phyloP scores from a whole-genome alignment of 1,140 invertebrate species.

The Sycobia sp. region DNA sequence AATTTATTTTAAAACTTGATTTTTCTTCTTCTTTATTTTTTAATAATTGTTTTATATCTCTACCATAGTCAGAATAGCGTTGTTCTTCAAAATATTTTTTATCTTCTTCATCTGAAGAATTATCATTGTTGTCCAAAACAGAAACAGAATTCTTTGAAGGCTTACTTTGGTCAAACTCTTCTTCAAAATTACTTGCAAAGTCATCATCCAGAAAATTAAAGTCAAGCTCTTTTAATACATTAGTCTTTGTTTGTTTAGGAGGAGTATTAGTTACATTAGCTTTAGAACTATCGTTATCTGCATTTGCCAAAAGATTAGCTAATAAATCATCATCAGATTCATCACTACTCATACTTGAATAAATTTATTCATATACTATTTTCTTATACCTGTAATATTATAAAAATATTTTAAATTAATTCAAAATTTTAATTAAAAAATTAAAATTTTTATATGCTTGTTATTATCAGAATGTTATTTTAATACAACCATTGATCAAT shows the following conservation, averaged over 20 bases:
- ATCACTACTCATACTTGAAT: too few species aligned
- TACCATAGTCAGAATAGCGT: constrained; percentile 74
- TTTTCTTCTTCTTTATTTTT: constrained; percentile 60
- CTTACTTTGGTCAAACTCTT: background rate
- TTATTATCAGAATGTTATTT: too few species aligned
- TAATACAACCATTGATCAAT: too few species aligned
- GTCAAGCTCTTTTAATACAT: constrained; percentile 43
- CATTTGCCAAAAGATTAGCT: constrained; percentile 47
- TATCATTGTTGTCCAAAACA: constrained; percentile 62
- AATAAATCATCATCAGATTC: constrained; percentile 52
- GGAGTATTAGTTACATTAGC: background rate
- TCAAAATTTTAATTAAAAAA: too few species aligned
- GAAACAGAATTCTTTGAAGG: background rate
- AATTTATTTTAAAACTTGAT: constrained; percentile 40
- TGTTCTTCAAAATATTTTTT: constrained; percentile 72
- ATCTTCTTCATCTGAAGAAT: constrained; percentile 83
- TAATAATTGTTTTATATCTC: constrained; percentile 68
- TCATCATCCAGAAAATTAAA: constrained; percentile 47
- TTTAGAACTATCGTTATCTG: constrained; percentile 11
- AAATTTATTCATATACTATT: too few species aligned
- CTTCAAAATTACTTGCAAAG: background rate
- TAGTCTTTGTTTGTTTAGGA: background rate
- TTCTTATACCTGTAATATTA: too few species aligned
- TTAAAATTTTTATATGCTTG: too few species aligned
- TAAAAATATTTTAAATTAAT: too few species aligned